Evolutionary conservation across 30 jellyfish, hydroid and myxozoan genomes (phyloP), one percentile per base, ranked within the genome.

Genomic region (Aurelia aurita): DNA sequence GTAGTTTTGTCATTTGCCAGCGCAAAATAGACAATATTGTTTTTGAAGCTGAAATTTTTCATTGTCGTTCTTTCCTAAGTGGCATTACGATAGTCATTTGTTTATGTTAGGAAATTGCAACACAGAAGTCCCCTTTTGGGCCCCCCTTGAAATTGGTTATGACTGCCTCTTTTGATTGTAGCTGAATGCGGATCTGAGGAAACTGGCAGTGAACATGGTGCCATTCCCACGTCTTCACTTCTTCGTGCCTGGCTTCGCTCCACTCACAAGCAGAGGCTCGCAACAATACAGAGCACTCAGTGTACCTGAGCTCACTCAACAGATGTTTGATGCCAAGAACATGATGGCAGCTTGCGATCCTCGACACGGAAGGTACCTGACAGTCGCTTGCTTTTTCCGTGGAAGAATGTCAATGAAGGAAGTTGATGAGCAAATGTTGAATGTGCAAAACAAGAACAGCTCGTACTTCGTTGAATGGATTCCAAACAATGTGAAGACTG

Each of bases 311-410:
- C 92, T 92, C 64, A 87, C 97, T 27, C 96, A 91, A 54, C 98
- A 91, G 65, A 77, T 91, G 96, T 91, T 91, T 68, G 98, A 91
- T 58, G 80, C 97, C 95, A 92, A 92, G 82, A 92, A 92, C 95
- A 92, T 92, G 98, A 92, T 92, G 98, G 98, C 95, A 25, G 98
- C 97, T 3, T 92, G 98, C 59, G 98, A 92, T 72, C 98, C 98
- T 21, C 89, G 98, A 9, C 96, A 86, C 34, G 98, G 98, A 27
- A 57, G 97, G 57, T 92, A 92, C 86, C 63, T 92, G 69, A 92
- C 98, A 11, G 98, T 87, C 31, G 98, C 98, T 59, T 97, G 95
- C 54, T 79, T 92, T 91, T 92, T 92, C 96, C 97, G 98, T 73
- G 98, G 98, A 22, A 95, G 97, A 49, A 87, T 92, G 97, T 92